Percentiles rank a stretch among this genome's conserved stretches.
phyloP scores from a whole-genome alignment of 2,797 vertebrate genomes.

The Cyprinodon diabolis region DNA sequence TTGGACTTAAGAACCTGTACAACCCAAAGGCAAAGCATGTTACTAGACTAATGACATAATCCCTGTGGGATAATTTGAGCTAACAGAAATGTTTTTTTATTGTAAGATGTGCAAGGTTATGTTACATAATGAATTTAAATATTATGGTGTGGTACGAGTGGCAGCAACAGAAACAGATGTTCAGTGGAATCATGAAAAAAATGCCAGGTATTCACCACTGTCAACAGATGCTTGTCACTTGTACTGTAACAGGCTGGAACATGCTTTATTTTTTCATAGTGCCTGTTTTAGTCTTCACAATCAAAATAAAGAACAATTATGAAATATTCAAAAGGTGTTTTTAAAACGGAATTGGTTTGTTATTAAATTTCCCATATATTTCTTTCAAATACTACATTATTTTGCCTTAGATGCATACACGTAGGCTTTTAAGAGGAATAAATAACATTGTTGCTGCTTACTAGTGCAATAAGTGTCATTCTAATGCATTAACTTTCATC shows the following conservation, averaged over 20 bases:
- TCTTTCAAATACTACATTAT: neutral
- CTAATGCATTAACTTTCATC: neutral
- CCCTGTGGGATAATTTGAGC: neutral
- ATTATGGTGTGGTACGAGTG: slow-evolving; percentile 16
- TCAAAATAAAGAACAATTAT: neutral
- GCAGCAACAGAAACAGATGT: slow-evolving; percentile 43
- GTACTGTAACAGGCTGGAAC: neutral
- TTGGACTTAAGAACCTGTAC: neutral
- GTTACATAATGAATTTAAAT: slow-evolving; percentile 32
- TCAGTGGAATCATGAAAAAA: slow-evolving; percentile 22
- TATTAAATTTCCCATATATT: neutral
- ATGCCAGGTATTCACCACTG: slow-evolving; percentile 40
- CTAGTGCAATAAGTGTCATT: neutral
- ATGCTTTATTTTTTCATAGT: neutral
- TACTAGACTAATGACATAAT: neutral
- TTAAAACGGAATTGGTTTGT: neutral
- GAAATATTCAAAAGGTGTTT: neutral
- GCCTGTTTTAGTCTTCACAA: neutral
- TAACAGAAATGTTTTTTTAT: neutral
- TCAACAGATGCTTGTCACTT: slow-evolving; percentile 35
- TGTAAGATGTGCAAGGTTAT: slow-evolving; percentile 22
- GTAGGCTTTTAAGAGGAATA: neutral
- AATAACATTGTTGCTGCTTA: neutral
- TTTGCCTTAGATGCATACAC: neutral
- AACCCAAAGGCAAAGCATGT: slow-evolving; percentile 5